Conservation (phyloP, 2,888 invertebrate genomes). For the Troglohyphantes excavatus region DNA sequence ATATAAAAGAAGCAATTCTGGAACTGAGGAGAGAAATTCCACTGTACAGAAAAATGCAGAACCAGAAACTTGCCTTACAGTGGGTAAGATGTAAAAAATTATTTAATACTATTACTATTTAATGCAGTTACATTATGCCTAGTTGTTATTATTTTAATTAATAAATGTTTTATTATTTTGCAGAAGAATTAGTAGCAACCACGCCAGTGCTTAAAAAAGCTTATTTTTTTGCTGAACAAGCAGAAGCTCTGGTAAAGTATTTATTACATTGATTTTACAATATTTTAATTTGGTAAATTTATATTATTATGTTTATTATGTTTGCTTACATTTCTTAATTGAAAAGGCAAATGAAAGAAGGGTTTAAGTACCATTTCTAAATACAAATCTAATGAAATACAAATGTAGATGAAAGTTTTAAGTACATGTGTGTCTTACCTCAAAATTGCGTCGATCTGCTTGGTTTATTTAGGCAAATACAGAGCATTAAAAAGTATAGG, state of each 20-base stretch:
- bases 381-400: no score
- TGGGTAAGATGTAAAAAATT: slow-evolving; percentile 12
- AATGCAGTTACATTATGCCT: no score
- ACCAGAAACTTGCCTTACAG: background rate
- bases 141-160: no score
- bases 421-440: no score
- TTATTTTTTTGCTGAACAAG: slow-evolving; percentile 59
- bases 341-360: background rate
- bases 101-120: no score
- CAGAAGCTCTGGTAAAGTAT: slow-evolving; percentile 68
- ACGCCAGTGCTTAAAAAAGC: slow-evolving; percentile 60
- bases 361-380: background rate
- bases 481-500: no score
- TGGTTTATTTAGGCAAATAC: no score
- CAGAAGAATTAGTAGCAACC: slow-evolving; percentile 48
- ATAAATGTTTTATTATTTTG: background rate
- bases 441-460: no score
- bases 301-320: background rate
- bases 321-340: no score
- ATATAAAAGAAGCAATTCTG: background rate
- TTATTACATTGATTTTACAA: background rate
- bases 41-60: background rate
- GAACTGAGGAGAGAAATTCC: background rate
- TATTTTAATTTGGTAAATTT: background rate
- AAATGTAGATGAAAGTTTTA: no score